Evolutionary conservation across 2,797 vertebrate genomes (phyloP).

Genomic region (Trichosurus vulpecula): DNA sequence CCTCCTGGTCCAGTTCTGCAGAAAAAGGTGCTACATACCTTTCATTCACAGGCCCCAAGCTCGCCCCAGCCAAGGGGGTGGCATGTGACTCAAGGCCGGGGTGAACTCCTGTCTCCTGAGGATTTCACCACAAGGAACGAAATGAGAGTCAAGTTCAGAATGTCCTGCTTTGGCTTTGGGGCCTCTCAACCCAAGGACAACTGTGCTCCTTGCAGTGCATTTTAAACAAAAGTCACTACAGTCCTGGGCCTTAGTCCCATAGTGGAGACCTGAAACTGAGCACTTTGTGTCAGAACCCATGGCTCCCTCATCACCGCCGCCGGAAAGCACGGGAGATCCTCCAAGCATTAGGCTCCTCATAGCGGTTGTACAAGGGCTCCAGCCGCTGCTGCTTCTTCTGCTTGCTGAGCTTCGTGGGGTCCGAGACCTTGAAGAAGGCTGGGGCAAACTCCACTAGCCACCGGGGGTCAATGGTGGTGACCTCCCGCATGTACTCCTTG

Average conservation of each 20-base stretch:
- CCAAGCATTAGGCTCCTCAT: slow-evolving; percentile 99
- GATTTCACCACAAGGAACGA: slow-evolving; percentile 30
- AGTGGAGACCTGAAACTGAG: neutral
- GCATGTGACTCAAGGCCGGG: slow-evolving; percentile 25
- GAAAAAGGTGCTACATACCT: neutral
- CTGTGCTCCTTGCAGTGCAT: slow-evolving; percentile 1
- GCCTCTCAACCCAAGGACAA: neutral
- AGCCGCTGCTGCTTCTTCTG: slow-evolving; percentile 98
- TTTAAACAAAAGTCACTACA: neutral
- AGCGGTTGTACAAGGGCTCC: slow-evolving; percentile 97
- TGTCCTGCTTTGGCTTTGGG: neutral
- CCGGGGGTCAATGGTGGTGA: slow-evolving; percentile 98
- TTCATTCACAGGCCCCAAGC: neutral
- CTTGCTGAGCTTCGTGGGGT: slow-evolving; percentile 98
- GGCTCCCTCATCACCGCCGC: slow-evolving; percentile 85
- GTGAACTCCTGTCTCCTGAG: slow-evolving; percentile 10
- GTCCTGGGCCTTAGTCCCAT: neutral
- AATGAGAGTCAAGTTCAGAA: slow-evolving; percentile 41
- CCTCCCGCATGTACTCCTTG: slow-evolving; percentile 99
- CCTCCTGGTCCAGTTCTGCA: neutral
- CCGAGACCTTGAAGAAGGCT: slow-evolving; percentile 99
- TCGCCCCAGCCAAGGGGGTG: neutral
- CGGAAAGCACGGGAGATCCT: slow-evolving; percentile 97
- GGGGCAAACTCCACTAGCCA: slow-evolving; percentile 98
- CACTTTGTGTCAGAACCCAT: neutral